Evolutionary conservation across 2,888 invertebrate species (phyloP).

Genomic region (Trissoscelio sp.): DNA sequence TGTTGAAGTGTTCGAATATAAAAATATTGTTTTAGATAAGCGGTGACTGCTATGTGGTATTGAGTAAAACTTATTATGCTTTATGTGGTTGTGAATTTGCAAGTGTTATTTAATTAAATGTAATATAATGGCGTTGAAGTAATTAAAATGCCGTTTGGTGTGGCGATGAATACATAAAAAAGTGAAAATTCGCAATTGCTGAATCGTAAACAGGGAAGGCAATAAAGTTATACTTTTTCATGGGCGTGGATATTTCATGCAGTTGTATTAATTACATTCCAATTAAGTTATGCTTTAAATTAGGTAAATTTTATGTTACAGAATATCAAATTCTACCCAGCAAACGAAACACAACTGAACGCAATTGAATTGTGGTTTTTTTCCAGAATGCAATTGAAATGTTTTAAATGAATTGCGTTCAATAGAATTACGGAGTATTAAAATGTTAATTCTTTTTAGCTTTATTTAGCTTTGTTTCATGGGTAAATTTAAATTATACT

Average conservation of each 20-base stretch:
- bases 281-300: constrained; percentile 1
- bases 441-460: too few species aligned
- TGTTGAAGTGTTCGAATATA: too few species aligned
- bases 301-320: constrained; percentile 2
- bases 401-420: too few species aligned
- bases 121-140: constrained; percentile 3
- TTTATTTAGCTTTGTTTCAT: too few species aligned
- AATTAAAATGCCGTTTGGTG: constrained; percentile 13
- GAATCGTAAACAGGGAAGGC: not conserved
- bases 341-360: too few species aligned
- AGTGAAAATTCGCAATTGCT: constrained; percentile 26
- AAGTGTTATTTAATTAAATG: constrained; percentile 20
- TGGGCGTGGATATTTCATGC: not conserved
- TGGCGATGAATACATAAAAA: constrained; percentile 8
- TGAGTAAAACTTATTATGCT: constrained; percentile 3
- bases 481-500: too few species aligned
- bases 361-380: too few species aligned
- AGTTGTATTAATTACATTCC: not conserved
- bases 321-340: not conserved
- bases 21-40: not conserved
- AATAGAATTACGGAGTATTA: not conserved
- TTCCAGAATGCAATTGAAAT: too few species aligned
- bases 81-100: not conserved
- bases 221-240: constrained; percentile 16
- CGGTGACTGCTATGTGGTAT: not conserved